These are phyloP conservation scores for Fulica atra DNA, from an alignment of 2,113 vertebrate species.

Conservation along the genomic window DNA sequence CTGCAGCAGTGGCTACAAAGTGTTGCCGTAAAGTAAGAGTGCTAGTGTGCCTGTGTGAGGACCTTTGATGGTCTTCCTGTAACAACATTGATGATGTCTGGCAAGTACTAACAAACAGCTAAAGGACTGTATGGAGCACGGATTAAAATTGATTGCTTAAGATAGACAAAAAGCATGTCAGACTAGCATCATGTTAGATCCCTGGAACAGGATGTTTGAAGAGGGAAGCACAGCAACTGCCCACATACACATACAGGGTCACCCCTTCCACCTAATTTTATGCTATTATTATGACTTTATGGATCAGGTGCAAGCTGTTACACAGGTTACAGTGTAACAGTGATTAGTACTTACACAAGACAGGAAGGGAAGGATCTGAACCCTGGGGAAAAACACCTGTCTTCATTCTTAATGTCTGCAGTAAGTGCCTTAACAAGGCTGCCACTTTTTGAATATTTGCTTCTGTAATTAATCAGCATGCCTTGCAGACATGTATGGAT, in stretches of 20 bases:
- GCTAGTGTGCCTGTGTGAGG: background rate
- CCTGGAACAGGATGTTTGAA: background rate
- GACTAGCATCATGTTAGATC: background rate
- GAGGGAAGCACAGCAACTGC: background rate
- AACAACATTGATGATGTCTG: background rate
- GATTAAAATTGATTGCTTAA: background rate
- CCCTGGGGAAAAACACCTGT: background rate
- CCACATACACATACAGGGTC: too few relatives aligned
- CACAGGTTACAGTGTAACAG: background rate
- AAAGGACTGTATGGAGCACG: background rate
- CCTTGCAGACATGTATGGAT: background rate
- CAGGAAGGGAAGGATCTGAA: background rate
- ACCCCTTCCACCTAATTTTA: background rate
- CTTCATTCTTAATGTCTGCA: background rate
- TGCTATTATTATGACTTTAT: background rate
- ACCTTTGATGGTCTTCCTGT: background rate
- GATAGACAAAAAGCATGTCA: background rate
- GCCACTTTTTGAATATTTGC: background rate
- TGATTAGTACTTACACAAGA: background rate
- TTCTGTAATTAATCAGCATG: background rate
- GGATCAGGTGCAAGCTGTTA: background rate
- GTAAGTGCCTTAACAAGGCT: slow-evolving; percentile 10
- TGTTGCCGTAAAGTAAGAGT: background rate
- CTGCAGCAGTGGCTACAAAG: background rate
- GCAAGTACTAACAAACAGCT: background rate